phyloP scores from a whole-genome alignment of 2,888 invertebrate species.

The Diadegma fenestrale region DNA sequence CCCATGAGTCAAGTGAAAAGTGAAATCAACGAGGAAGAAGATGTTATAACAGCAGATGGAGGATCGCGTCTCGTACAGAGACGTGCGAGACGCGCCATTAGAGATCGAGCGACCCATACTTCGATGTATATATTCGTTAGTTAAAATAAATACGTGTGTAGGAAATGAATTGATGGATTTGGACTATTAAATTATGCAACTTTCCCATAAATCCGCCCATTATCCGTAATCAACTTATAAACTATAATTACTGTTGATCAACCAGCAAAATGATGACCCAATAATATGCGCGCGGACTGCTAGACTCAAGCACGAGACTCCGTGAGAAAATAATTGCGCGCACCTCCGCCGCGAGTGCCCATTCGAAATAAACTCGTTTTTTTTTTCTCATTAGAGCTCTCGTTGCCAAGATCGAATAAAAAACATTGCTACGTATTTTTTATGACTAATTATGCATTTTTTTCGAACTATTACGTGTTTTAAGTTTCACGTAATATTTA shows the following conservation, averaged over 20 bases:
- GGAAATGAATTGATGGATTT: not conserved
- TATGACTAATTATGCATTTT: constrained; percentile 1
- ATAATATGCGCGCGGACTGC: not conserved
- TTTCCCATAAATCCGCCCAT: constrained; percentile 24
- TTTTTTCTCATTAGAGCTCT: constrained; percentile 2
- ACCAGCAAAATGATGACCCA: constrained; percentile 13
- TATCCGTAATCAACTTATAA: constrained; percentile 40
- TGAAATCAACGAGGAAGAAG: constrained; percentile 69
- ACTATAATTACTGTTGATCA: constrained; percentile 1
- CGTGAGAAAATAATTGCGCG: constrained; percentile 20
- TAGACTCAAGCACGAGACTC: not conserved
- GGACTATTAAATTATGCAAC: not conserved
- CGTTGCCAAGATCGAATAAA: constrained; percentile 14
- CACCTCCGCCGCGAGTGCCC: not conserved
- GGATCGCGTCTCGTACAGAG: constrained; percentile 12
- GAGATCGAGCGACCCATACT: constrained; percentile 39
- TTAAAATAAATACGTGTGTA: not conserved
- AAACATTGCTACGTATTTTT: constrained; percentile 4
- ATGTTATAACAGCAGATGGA: constrained; percentile 51
- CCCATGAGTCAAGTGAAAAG: constrained; percentile 62
- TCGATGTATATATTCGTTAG: constrained; percentile 10
- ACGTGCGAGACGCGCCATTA: constrained; percentile 39
- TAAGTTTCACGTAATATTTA: constrained; percentile 19
- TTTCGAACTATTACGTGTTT: not conserved
- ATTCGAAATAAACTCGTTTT: not conserved